Base-by-base conservation (phyloP, 2,797 vertebrate genomes). In the Enteromius anoplus region DNA sequence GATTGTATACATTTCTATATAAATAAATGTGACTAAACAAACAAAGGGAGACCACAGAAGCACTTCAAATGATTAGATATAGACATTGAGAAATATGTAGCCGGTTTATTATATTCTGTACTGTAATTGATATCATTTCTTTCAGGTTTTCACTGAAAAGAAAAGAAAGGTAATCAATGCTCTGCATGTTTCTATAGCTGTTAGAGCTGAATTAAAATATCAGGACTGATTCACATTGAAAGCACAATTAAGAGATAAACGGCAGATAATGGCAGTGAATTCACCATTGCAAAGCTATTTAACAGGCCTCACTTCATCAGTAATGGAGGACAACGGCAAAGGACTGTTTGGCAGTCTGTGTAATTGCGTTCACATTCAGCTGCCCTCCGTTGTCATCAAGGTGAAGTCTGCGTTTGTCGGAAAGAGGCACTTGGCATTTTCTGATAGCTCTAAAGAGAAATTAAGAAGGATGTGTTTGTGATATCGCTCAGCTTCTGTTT, bases 191-290 rank as follows among this genome's bases (percentile, higher is more conserved):
- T 88, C 87, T 92, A 83, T 82, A 15, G 29, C 45, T 29, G 49
- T 80, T 65, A 85, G 58, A 34, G 14, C 84, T 75, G 85, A 92
- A 92, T 91, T 84, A 90, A 92, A 88, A 90, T 87, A 89, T 93
- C 89, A 86, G 79, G 91, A 92, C 87, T 88, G 90, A 91, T 93
- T 88, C 91, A 86, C 87, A 93, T 93, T 86, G 90, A 90, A 91
- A 90, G 85, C 84, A 91, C 89, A 91, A 92, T 93, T 93, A 92
- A 87, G 89, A 92, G 89, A 91, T 92, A 90, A 91, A 87, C 88
- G 78, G 86, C 82, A 90, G 88, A 89, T 91, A 91, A 93, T 92
- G 88, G 88, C 89, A 92, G 90, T 85, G 83, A 90, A 91, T 91
- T 91, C 85, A 90, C 83, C 87, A 90, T 82, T 85, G 88, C 80